Base-by-base conservation (phyloP, 2,888 invertebrate species). In the Cremastinae sp. region DNA sequence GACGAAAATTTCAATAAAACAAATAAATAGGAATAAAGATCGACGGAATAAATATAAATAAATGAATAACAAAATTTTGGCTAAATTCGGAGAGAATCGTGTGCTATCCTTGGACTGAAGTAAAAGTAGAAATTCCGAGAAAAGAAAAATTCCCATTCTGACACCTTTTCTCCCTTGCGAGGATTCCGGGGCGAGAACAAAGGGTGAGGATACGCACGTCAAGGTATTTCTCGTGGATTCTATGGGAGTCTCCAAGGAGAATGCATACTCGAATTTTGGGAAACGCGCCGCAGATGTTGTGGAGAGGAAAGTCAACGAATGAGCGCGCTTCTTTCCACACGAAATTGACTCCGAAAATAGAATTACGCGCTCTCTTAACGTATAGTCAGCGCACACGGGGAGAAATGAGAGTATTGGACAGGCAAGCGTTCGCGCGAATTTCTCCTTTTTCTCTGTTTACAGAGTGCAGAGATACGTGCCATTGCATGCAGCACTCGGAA, bases 291-390 rank as follows among this genome's bases (percentile, higher is more conserved):
- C 77, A 77, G 77, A 77, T 77, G 77, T 70, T 41, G n/a, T n/a
- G 47, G 69, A 76, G 41, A 41, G 69, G 47, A 69, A 64, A 36
- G 34, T 28, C 22, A 28, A 12, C 61, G 66, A 61, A 74, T 74
- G 70, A 70, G 28, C 34, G 59, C 41, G 49, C 47, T 14, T 51
- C 59, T 28, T 28, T 28, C 28, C 28, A 5, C 28, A 28, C 41
- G 45, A 61, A 69, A 51, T 69, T 12, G 56, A 77, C 47, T 69
- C 65, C 56, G 36, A 70, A 77, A 77, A 77, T 74, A 77, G 77
- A 54, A 70, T 77, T 54, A 53, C 70, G 47, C 70, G 53, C 45
- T 62, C 22, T 38, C 61, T 28, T 45, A 45, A 58, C 64, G 45
- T 28, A 61, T 54, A 51, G 61, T 65, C 54, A 54, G 12, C 54